A percentile compares a stretch with the other conserved stretches of the same genome.
Conservation (phyloP, 1,140 invertebrate genomes). For the Harpegnathos saltator region DNA sequence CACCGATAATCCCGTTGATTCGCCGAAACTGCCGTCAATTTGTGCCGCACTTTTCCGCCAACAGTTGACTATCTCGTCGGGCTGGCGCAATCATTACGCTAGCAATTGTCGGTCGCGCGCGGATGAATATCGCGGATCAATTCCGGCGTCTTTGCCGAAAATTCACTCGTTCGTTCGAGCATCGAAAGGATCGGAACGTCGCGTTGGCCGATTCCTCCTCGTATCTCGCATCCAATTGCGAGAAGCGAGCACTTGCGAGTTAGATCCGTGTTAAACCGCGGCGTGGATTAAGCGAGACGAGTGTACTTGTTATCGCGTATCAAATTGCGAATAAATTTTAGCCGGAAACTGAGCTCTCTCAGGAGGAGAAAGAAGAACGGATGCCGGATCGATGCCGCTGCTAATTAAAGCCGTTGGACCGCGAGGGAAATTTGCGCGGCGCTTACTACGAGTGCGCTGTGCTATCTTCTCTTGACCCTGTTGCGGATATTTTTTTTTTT, state of each 20-base stretch:
- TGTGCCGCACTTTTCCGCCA: slow-evolving; percentile 57
- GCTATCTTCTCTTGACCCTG: neutral
- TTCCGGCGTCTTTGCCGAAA: neutral
- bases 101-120: slow-evolving; percentile 54
- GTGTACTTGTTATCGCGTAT: neutral
- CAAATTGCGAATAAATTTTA: neutral
- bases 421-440: neutral
- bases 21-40: slow-evolving; percentile 64
- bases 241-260: too few relatives aligned
- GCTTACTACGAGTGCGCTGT: neutral
- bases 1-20: slow-evolving; percentile 75
- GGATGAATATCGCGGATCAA: neutral
- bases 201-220: too few relatives aligned
- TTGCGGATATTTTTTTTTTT: slow-evolving; percentile 10
- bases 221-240: too few relatives aligned
- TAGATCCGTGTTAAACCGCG: neutral
- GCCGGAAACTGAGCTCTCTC: neutral
- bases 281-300: neutral
- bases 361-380: neutral
- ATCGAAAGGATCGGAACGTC: too few relatives aligned
- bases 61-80: slow-evolving; percentile 51
- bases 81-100: slow-evolving; percentile 36
- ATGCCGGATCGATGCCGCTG: neutral
- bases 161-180: too few relatives aligned
- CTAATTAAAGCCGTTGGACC: slow-evolving; percentile 3